Base-by-base conservation (phyloP, 2,797 vertebrate genomes). In the Anabas testudineus region DNA sequence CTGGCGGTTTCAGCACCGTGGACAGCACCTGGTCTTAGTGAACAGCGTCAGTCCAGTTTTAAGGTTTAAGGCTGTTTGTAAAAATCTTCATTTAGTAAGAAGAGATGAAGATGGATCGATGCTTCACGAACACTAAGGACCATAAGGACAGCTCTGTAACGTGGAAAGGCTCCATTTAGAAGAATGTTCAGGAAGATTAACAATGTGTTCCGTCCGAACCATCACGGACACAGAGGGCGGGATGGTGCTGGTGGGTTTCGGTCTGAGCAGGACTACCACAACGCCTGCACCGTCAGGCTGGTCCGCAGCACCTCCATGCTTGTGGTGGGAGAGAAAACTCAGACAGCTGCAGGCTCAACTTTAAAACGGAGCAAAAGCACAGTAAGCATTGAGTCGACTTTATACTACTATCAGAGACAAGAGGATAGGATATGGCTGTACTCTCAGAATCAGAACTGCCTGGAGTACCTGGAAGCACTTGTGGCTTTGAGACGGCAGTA, bases 261-360 rank as follows among this genome's bases (percentile, higher is more conserved):
- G 36, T 81, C 78, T 1, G 83, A 88, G 53, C 79, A 89, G 43
- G 90, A 91, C 47, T 93, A 95, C 54, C 92, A 94, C 39, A 90
- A 74, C 4, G 90, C 95, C 15, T 95, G 95, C 74, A 91, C 94
- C 0, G 95, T 97, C 39, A 92, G 94, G 62, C 81, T 99, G 86
- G 94, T 97, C 32, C 97, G 97, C 73, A 99, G 97, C 90, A 97
- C 96, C 60, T 99, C 98, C 36, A 95, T 98, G 97, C 96, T 97
- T 0, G 78, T 95, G 76, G 94, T 97, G 4, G 95, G 95, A 32
- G 94, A 93, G 60, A 94, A 91, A 34, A 90, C 85, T 2, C 94
- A 91, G 28, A 83, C 85, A 1, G 76, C 90, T 4, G 86, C 34
- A 0, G 92, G 94, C 62, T 90, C 94, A 0, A 92, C 95, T 2